Percentiles rank a stretch among this genome's conserved stretches.
These are phyloP conservation scores for Hypolimnas misippus DNA, from an alignment of 2,888 invertebrate species.

Conservation along the genomic window DNA sequence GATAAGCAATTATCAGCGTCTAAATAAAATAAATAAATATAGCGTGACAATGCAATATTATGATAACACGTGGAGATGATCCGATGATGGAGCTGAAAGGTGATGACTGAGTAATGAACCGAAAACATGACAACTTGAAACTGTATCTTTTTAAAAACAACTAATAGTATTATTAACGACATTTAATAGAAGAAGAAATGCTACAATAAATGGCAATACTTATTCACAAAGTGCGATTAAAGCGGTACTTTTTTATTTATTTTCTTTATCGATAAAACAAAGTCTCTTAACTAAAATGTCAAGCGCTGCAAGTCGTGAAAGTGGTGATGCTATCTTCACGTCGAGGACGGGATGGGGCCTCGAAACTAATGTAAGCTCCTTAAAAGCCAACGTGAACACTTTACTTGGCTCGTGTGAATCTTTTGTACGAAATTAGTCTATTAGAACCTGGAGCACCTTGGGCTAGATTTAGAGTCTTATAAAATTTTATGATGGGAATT, in stretches of 20 bases:
- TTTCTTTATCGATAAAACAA: slow-evolving; percentile 11
- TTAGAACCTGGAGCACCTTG: slow-evolving; percentile 13
- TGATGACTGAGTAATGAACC: no score
- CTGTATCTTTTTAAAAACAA: no score
- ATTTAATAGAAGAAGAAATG: no score
- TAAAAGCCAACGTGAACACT: slow-evolving; percentile 46
- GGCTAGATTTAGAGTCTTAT: slow-evolving; percentile 11
- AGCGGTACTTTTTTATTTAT: not conserved
- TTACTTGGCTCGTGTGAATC: slow-evolving; percentile 30
- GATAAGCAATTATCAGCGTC: no score
- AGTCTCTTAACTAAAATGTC: slow-evolving; percentile 47
- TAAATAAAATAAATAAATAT: no score
- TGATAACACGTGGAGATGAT: no score
- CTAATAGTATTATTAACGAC: no score
- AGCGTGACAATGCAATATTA: no score
- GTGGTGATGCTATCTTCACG: slow-evolving; percentile 69
- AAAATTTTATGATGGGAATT: not conserved
- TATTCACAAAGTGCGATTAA: no score
- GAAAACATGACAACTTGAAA: no score
- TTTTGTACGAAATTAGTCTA: slow-evolving; percentile 32
- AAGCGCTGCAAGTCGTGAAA: slow-evolving; percentile 61
- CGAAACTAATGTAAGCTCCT: slow-evolving; percentile 67
- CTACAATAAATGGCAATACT: no score
- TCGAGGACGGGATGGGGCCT: slow-evolving; percentile 57
- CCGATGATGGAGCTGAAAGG: no score